Evolutionary conservation across 2,113 vertebrate genomes (phyloP).

Genomic region (Solea senegalensis): DNA sequence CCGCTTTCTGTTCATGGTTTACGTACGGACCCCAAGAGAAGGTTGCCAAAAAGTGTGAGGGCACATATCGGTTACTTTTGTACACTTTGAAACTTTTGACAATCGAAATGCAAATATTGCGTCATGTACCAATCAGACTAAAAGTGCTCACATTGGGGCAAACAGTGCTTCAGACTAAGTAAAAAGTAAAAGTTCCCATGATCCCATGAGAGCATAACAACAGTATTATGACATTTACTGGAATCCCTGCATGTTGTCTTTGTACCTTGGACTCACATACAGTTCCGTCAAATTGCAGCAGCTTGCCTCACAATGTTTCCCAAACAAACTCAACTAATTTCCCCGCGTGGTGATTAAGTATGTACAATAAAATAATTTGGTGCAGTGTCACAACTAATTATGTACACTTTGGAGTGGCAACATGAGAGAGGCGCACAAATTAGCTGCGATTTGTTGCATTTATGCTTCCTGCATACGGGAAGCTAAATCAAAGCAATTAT

Average conservation of each 20-base stretch:
- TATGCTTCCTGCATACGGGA: slow-evolving; percentile 70
- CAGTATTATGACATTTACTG: not conserved
- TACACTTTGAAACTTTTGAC: no score
- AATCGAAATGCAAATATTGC: no score
- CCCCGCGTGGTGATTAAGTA: slow-evolving; percentile 66
- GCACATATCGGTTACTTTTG: no score
- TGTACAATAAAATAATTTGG: slow-evolving; percentile 61
- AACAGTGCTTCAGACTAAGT: no score
- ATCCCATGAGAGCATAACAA: not conserved
- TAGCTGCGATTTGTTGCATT: slow-evolving; percentile 67
- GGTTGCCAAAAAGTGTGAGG: no score
- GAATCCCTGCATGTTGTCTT: not conserved
- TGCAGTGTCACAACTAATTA: slow-evolving; percentile 67
- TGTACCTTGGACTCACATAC: slow-evolving; percentile 32
- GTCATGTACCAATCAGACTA: no score
- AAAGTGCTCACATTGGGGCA: no score
- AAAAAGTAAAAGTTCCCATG: not conserved
- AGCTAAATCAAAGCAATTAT: slow-evolving; percentile 73
- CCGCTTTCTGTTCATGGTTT: no score
- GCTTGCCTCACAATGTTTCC: slow-evolving; percentile 56
- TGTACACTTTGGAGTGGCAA: slow-evolving; percentile 63
- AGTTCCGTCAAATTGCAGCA: slow-evolving; percentile 41
- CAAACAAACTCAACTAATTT: slow-evolving; percentile 66
- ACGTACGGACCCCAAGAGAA: no score
- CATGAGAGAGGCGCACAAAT: slow-evolving; percentile 64